Base-by-base conservation (phyloP, 2,113 vertebrate species). In the Chamaea fasciata region DNA sequence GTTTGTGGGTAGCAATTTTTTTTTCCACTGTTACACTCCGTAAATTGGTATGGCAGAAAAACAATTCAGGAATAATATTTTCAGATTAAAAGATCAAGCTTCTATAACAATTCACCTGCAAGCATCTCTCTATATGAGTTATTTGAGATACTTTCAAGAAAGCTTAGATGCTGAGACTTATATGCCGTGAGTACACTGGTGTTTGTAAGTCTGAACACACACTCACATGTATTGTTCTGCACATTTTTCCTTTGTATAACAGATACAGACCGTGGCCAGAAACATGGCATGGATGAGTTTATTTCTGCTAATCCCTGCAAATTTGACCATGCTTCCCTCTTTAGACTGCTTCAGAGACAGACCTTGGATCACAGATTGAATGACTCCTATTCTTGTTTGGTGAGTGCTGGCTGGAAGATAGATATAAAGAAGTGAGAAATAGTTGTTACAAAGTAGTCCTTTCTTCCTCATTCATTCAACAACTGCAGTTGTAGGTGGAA, bases 331-430 rank as follows among this genome's bases (percentile, higher is more conserved):
- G 97, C 99, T 59, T 97, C 98, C 89, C 98, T 99, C 92, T 99
- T 99, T 96, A 97, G 97, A 98, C 70, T 98, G 60, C 98, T 99
- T 89, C 99, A 99, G 98, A 98, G 98, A 78, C 96, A 98, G 97
- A 99, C 99, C 42, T 98, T 99, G 96, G 98, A 98, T 97, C 99
- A 99, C 95, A 98, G 99, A 95, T 98, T 99, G 98, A 99, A 98
- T 64, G 99, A 99, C 98, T 99, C 99, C 91, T 99, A 99, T 97
- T 99, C 99, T 98, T 99, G 99, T 96, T 98, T 99, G 98, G 99
- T 99, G 96, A 98, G 98, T 98, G 97, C 71, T 79, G 85, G 33
- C 86, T 96, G 82, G 65, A 96, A 94, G 82, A 91, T 55, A 96
- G 95, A 94, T 88, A 87, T 74, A 90, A 95, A 90, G 70, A 93